phyloP scores from a whole-genome alignment of 2,797 vertebrate genomes.

The Apogon talboti region DNA sequence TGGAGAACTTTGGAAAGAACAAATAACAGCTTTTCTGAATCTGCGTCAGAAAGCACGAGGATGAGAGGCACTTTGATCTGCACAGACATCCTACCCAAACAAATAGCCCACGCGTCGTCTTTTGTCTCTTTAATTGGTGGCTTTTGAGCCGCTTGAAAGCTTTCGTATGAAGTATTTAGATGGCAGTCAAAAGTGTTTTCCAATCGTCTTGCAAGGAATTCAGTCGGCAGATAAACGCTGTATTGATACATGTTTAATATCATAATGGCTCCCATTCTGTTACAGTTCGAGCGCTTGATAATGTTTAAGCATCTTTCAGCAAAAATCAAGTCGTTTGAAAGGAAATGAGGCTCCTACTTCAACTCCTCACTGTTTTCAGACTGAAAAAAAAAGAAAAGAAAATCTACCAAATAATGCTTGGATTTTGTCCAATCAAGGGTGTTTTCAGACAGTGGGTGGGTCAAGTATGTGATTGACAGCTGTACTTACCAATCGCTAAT shows the following conservation, averaged over 20 bases:
- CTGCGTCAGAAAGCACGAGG: conserved; percentile 36
- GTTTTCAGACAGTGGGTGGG: too few relatives aligned
- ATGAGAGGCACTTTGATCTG: conserved; percentile 32
- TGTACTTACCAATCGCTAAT: too few relatives aligned
- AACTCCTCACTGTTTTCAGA: too few relatives aligned
- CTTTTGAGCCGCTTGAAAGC: conserved; percentile 43
- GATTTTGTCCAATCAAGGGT: too few relatives aligned
- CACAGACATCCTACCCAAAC: conserved; percentile 46
- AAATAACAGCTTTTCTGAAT: conserved; percentile 48
- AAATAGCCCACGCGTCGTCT: conserved; percentile 37
- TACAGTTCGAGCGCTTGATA: too few relatives aligned
- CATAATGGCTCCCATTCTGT: too few relatives aligned
- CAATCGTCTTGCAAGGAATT: background rate
- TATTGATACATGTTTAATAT: background rate
- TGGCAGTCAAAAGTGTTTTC: background rate
- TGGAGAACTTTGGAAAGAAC: conserved; percentile 38
- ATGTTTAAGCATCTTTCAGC: too few relatives aligned
- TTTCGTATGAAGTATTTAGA: background rate
- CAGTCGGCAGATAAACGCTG: background rate
- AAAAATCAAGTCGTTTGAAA: too few relatives aligned
- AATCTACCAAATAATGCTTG: too few relatives aligned
- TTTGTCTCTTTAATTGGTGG: conserved; percentile 64
- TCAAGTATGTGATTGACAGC: too few relatives aligned
- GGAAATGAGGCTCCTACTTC: too few relatives aligned
- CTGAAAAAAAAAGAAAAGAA: too few relatives aligned